Conservation (phyloP, 2,113 vertebrate genomes). For the Myrmophylax atrothorax region DNA sequence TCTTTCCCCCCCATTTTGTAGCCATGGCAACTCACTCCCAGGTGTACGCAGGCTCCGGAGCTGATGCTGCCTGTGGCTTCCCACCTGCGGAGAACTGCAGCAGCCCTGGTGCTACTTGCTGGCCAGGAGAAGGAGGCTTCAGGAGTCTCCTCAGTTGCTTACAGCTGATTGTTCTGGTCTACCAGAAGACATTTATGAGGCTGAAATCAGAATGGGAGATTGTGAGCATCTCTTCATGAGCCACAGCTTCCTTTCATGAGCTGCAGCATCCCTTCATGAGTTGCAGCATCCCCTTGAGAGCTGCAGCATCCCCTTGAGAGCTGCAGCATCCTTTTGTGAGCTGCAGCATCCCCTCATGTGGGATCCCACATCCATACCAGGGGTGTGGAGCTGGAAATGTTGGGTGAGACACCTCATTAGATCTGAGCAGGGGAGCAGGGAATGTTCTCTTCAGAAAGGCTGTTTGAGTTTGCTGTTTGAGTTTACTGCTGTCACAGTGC, state of each 20-base stretch:
- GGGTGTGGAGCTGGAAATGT: background rate
- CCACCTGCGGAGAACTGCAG: background rate
- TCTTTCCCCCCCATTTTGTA: constrained; percentile 59
- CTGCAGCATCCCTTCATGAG: background rate
- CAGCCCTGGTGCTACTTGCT: background rate
- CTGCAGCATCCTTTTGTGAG: accelerated
- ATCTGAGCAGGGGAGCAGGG: background rate
- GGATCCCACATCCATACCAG: accelerated
- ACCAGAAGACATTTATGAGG: background rate
- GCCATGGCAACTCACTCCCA: constrained; percentile 67
- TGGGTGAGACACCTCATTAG: background rate
- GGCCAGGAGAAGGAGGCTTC: background rate
- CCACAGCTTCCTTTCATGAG: background rate
- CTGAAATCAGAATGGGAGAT: background rate
- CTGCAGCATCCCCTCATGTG: accelerated
- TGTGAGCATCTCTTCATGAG: background rate
- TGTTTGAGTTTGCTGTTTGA: background rate
- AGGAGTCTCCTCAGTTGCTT: background rate
- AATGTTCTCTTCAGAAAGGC: background rate
- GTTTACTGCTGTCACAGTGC: background rate
- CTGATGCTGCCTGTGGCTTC: constrained; percentile 3
- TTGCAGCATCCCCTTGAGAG: background rate
- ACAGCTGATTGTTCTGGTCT: background rate
- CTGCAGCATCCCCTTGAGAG: accelerated
- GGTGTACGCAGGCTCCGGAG: background rate